These are phyloP conservation scores for Leucoraja erinaceus DNA, from an alignment of 2,113 vertebrate genomes.

Conservation along the genomic window DNA sequence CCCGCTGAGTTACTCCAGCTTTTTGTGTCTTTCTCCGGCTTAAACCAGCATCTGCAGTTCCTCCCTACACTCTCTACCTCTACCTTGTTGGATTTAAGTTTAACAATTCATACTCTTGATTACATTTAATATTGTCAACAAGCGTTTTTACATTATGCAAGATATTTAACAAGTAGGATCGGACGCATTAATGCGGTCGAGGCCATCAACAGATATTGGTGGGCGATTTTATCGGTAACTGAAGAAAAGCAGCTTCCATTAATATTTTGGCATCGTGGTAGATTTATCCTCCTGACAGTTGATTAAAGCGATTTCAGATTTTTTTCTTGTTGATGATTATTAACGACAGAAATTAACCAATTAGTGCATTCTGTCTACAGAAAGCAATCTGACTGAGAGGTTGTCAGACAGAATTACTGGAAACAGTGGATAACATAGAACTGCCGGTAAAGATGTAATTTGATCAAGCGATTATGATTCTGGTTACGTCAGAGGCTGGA, in stretches of 20 bases:
- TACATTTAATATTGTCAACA: not conserved
- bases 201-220: not conserved
- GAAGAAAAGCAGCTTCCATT: not conserved
- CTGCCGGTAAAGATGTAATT: constrained; percentile 27
- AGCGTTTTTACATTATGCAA: not conserved
- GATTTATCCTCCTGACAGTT: not conserved
- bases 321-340: constrained; percentile 1
- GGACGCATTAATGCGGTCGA: too few relatives aligned
- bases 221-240: too few relatives aligned
- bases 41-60: too few relatives aligned
- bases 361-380: constrained; percentile 29
- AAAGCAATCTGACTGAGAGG: not conserved
- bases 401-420: constrained; percentile 32
- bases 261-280: not conserved
- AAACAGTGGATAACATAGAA: constrained; percentile 8
- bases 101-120: too few relatives aligned
- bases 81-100: not conserved
- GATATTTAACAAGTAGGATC: not conserved
- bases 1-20: too few relatives aligned
- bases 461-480: constrained; percentile 17
- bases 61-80: not conserved
- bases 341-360: constrained; percentile 7
- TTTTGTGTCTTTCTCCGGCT: too few relatives aligned
- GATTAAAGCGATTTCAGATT: not conserved
- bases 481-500: not conserved